These are phyloP conservation scores for Nasua narica DNA, from an alignment of 2,797 vertebrate genomes.

Conservation along the genomic window DNA sequence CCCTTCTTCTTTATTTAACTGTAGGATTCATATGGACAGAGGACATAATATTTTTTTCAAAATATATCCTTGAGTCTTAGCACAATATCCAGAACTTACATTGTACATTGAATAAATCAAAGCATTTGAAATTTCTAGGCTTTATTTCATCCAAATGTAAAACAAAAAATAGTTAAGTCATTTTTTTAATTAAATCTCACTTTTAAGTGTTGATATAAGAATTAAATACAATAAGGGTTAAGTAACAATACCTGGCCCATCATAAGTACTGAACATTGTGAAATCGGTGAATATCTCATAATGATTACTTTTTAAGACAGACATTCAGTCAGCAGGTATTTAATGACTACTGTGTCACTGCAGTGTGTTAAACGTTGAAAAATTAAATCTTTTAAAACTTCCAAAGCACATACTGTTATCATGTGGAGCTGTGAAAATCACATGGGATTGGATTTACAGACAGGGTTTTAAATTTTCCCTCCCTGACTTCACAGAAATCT, in stretches of 20 bases:
- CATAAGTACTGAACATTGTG: not conserved
- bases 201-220: not conserved
- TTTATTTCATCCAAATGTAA: not conserved
- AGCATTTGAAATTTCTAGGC: not conserved
- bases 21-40: not conserved
- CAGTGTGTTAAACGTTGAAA: not conserved
- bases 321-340: not conserved
- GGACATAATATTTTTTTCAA: not conserved
- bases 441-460: not conserved
- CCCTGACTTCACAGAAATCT: not conserved
- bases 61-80: not conserved
- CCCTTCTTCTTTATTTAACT: not conserved
- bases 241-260: not conserved
- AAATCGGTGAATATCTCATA: not conserved
- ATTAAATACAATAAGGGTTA: conserved; percentile 26
- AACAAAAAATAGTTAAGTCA: not conserved
- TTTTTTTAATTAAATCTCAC: not conserved
- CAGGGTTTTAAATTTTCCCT: not conserved
- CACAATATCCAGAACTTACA: not conserved
- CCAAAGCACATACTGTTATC: not conserved
- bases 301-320: not conserved
- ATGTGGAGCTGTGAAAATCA: not conserved
- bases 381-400: not conserved
- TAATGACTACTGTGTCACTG: not conserved
- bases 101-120: not conserved